Base-by-base conservation (phyloP, 2,888 invertebrate species). In the Danaus chrysippus region DNA sequence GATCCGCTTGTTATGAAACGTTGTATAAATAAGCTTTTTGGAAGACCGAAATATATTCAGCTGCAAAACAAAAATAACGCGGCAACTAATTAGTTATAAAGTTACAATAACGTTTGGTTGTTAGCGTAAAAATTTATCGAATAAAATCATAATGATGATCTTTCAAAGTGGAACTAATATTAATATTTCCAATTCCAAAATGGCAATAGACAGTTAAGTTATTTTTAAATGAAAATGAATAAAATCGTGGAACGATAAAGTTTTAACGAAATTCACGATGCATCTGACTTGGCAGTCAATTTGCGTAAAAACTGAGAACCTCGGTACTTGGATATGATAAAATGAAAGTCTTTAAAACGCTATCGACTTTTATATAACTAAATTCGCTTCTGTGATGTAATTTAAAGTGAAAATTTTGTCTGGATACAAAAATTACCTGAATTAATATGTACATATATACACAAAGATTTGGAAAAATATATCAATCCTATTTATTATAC, bases 191-290 rank as follows among this genome's bases (percentile, higher is more conserved):
- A 17, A 17, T 9, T 49, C 49, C 11, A 17, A 17, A 17, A 17
- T 11, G 15, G 11, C 11, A 10, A 63, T 56, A 59, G 53, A 53
- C 43, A 54, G 53, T 17, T 17, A 17, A 11, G 15, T 49, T 49
- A 17, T 63, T 57, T 53, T 60, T 43, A 42, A 17, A 57, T 66
- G 61, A 62, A 64, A 61, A 64, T 66, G 64, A 59, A 66, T 58
- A 61, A 61, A 61, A 46, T 61, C 64, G 46, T 64, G 53, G 49
- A 61, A 66, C 57, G 61, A 64, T 62, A 64, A 66, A 64, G 63
- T 66, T 64, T 64, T 64, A 64, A 66, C 66, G 59, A 59, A 63
- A 62, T 66, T 61, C 61, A 49, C 66, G 58, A 46, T 64, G 66
- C 64, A 60, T 59, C 55, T 53, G 61, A 61, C 59, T 59, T 59